These are phyloP conservation scores for Tigriopus japonicus DNA, from an alignment of 1,140 invertebrate species.

Conservation along the genomic window DNA sequence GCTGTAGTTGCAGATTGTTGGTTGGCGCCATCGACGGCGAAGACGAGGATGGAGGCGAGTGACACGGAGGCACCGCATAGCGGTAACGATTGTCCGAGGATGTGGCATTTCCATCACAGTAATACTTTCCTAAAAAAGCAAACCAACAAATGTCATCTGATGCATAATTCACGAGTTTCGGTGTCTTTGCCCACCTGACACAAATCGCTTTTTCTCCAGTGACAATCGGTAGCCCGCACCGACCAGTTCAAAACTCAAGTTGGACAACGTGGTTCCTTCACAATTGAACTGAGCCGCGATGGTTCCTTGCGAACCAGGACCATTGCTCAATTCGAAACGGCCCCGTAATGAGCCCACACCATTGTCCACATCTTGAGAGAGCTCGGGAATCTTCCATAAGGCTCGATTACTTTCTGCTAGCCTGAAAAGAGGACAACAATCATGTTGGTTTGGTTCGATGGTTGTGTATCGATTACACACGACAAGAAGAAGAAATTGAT, in stretches of 20 bases:
- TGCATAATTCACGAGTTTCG: no score
- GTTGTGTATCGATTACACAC: no score
- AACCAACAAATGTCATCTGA: no score
- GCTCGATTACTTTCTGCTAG: constrained; percentile 56
- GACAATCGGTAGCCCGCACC: constrained; percentile 77
- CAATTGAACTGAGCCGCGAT: constrained; percentile 83
- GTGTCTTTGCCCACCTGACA: constrained; percentile 45
- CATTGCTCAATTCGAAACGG: constrained; percentile 58
- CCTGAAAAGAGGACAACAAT: constrained; percentile 27
- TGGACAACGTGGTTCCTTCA: constrained; percentile 80
- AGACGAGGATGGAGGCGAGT: no score
- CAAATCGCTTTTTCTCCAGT: constrained; percentile 77
- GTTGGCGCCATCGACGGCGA: no score
- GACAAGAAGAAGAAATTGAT: no score
- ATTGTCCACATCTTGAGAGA: constrained; percentile 62
- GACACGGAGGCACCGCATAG: no score
- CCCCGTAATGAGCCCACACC: constrained; percentile 71
- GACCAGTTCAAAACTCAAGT: constrained; percentile 73
- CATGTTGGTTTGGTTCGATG: neutral
- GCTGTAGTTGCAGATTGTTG: no score
- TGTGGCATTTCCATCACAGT: no score
- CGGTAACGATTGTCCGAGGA: no score
- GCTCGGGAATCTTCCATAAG: constrained; percentile 76
- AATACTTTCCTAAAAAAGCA: no score
- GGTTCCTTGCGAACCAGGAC: constrained; percentile 57